These are phyloP conservation scores for Ceyx cyanopectus DNA, from an alignment of 2,113 vertebrate species.

Conservation along the genomic window DNA sequence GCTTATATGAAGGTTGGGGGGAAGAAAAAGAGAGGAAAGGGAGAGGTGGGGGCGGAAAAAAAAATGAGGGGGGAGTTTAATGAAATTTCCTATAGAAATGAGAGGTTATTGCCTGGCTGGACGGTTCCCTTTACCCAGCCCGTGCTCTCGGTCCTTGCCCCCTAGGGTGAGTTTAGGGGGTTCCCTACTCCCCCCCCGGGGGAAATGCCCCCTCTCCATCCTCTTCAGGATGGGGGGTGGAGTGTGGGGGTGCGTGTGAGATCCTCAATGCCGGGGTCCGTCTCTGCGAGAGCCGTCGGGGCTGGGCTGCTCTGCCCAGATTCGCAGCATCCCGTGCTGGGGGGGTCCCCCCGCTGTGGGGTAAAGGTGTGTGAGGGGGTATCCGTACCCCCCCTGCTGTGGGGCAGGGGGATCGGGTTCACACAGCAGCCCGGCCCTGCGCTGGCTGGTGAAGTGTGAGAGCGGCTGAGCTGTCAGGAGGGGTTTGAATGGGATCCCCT, in stretches of 20 bases:
- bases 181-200: accelerated
- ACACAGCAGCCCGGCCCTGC: neutral
- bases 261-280: neutral
- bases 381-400: neutral
- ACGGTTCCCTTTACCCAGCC: neutral
- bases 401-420: neutral
- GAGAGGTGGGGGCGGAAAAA: too few relatives aligned
- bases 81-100: constrained; percentile 43
- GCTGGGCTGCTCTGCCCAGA: neutral
- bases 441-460: constrained; percentile 67
- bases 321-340: neutral
- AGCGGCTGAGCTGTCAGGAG: constrained; percentile 84
- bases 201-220: neutral
- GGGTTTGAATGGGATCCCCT: constrained; percentile 83
- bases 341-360: neutral
- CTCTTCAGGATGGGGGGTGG: too few relatives aligned
- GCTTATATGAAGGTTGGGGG: neutral
- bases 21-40: neutral
- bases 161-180: neutral
- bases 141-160: neutral
- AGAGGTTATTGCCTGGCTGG: neutral
- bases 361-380: neutral
- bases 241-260: too few relatives aligned
- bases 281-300: too few relatives aligned
- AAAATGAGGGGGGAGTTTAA: neutral